Percentiles rank a stretch among this genome's conserved stretches.
These are phyloP conservation scores for Neodontobutis hainanensis DNA, from an alignment of 2,113 vertebrate genomes.

Conservation along the genomic window DNA sequence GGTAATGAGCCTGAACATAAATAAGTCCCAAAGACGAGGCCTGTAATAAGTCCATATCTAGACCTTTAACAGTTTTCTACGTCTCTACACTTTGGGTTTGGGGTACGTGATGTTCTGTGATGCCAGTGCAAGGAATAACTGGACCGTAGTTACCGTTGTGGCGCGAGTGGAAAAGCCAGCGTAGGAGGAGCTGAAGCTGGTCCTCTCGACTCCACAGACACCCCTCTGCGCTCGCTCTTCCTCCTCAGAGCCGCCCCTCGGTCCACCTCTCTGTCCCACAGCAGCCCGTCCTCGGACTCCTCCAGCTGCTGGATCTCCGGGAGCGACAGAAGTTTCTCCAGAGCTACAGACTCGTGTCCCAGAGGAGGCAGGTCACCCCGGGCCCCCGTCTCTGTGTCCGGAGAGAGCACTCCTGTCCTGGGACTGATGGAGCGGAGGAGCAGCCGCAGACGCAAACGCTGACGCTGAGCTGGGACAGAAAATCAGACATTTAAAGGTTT, in stretches of 20 bases:
- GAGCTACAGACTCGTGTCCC: constrained; percentile 80
- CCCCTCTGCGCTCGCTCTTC: background rate
- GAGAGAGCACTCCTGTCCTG: constrained; percentile 67
- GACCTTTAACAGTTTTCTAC: too few species aligned
- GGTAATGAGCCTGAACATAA: too few species aligned
- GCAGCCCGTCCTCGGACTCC: constrained; percentile 22
- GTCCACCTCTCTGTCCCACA: constrained; percentile 66
- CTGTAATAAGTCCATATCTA: too few species aligned
- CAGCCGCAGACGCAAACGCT: constrained; percentile 79
- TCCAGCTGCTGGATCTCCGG: constrained; percentile 70
- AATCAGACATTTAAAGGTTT: background rate
- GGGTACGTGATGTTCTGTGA: too few species aligned
- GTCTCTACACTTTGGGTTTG: too few species aligned
- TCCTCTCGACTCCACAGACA: background rate
- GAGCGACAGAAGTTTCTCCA: constrained; percentile 79
- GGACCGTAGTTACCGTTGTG: background rate
- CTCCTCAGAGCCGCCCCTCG: background rate
- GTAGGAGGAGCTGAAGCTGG: constrained; percentile 23
- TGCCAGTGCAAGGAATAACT: too few species aligned
- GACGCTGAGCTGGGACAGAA: constrained; percentile 67
- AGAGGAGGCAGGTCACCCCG: constrained; percentile 69
- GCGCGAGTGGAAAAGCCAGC: constrained; percentile 18
- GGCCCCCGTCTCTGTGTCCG: constrained; percentile 71
- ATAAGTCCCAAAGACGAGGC: too few species aligned
- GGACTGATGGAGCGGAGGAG: constrained; percentile 77